Percentiles rank a stretch among this genome's conserved stretches.
Evolutionary conservation across 2,888 invertebrate species (phyloP).

Genomic region (Drosophila rubida): DNA sequence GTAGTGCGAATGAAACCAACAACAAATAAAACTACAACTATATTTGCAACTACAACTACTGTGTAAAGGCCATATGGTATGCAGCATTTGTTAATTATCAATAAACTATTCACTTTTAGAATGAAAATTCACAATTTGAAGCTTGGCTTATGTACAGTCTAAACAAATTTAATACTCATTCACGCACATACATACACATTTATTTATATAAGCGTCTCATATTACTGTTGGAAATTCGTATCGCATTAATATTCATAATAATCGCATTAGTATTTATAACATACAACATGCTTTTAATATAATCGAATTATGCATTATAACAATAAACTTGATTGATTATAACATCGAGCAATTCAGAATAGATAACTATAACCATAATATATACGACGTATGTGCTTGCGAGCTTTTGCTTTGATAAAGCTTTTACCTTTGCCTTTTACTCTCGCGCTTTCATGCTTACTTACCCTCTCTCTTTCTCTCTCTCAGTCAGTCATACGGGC

Average conservation of each 20-base stretch:
- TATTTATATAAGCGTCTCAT: neutral
- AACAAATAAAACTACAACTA: neutral
- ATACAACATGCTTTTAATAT: neutral
- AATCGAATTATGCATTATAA: slow-evolving; percentile 9
- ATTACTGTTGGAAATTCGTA: slow-evolving; percentile 5
- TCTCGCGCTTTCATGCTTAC: neutral
- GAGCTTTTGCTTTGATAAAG: neutral
- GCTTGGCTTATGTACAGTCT: neutral
- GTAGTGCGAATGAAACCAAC: neutral
- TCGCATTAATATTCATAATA: slow-evolving; percentile 8
- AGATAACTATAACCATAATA: neutral
- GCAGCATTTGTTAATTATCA: slow-evolving; percentile 10
- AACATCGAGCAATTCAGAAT: slow-evolving; percentile 4
- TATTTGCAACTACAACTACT: neutral
- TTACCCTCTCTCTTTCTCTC: neutral
- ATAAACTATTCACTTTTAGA: slow-evolving; percentile 7
- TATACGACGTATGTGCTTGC: too few relatives aligned
- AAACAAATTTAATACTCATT: slow-evolving; percentile 12
- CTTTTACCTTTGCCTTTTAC: slow-evolving; percentile 6
- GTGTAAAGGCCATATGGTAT: slow-evolving; percentile 17
- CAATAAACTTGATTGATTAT: slow-evolving; percentile 8
- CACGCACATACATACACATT: neutral
- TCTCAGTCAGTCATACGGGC: neutral
- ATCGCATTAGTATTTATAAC: slow-evolving; percentile 7
- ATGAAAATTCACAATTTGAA: slow-evolving; percentile 1